These are phyloP conservation scores for Drosophila neotestacea DNA, from an alignment of 2,888 invertebrate genomes.

Conservation along the genomic window DNA sequence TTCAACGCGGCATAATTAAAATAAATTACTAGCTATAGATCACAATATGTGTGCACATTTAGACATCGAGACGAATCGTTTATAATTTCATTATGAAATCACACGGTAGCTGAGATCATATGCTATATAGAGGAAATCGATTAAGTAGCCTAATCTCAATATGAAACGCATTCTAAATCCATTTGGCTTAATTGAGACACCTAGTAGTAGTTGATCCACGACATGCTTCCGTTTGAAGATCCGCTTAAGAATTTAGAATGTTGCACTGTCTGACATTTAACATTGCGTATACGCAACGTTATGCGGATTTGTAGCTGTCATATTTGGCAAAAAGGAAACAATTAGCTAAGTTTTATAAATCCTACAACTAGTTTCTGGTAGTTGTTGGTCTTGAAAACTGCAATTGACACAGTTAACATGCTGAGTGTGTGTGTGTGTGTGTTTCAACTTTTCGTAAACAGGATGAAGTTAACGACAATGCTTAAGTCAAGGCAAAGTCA, in stretches of 20 bases:
- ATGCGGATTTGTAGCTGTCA: constrained; percentile 18
- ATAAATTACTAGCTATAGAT: constrained; percentile 55
- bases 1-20: constrained; percentile 62
- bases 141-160: constrained; percentile 27
- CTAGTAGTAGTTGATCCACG: constrained; percentile 17
- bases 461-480: constrained; percentile 72
- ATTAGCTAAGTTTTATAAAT: constrained; percentile 31
- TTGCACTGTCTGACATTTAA: constrained; percentile 41
- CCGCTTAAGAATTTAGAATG: constrained; percentile 55
- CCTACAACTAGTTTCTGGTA: constrained; percentile 23
- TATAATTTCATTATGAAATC: constrained; percentile 53
- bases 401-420: constrained; percentile 74
- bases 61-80: constrained; percentile 37
- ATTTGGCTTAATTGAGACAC: constrained; percentile 66
- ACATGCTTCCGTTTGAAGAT: constrained; percentile 70
- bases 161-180: constrained; percentile 30
- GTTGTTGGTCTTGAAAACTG: constrained; percentile 71
- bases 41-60: constrained; percentile 31
- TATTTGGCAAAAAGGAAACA: constrained; percentile 47
- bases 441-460: constrained; percentile 49
- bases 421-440: background rate
- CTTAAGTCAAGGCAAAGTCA: constrained; percentile 73
- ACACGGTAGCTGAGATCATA: constrained; percentile 69
- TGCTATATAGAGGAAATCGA: constrained; percentile 60
- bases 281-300: constrained; percentile 56